Base-by-base conservation (phyloP, 1,140 invertebrate genomes). In the Drosophila dunni region DNA sequence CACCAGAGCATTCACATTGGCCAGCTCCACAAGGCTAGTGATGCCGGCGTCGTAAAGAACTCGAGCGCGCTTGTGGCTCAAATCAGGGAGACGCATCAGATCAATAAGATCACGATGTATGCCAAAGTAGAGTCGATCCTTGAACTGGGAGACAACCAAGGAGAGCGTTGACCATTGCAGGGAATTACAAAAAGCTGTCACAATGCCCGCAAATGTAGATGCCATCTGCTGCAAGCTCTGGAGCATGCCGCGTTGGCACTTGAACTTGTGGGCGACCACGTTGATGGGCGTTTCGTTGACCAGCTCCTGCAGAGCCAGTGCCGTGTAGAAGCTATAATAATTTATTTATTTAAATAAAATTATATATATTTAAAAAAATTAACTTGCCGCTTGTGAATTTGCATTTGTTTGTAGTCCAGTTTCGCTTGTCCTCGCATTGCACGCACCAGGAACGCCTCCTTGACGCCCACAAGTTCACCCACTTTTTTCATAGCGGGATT, bases 131-230 rank as follows among this genome's bases (percentile, higher is more conserved):
- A 99, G 93, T 13, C 99, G 95, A 77, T 96, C 95, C 94, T 99
- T 97, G 93, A 99, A 99, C 92, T 99, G 97, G 5, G 95, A 95
- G 10, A 99, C 94, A 2, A 99, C 93, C 34, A 98, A 93, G 92
- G 98, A 97, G 63, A 99, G 93, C 86, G 96, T 98, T 60, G 94
- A 94, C 98, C 98, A 99, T 3, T 98, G 97, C n/a, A 99, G 93
- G 53, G 97, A 95, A 79, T 95, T 95, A 93, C 98, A 98, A 93
- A 99, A 99, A 17, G 96, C 95, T 2, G 97, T 98, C 0, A 99
- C 96, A 88, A 93, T 94, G 95, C 98, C 98, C 57, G 98, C 97
- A 95, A 99, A 99, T 29, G 98, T 98, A 33, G 98, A 95, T n/a
- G 98, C 96, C 53, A 96, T 96, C 91, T 99, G 98, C 93, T 99